Conservation (phyloP, 2,888 invertebrate genomes). For the Crioceris asparagi region DNA sequence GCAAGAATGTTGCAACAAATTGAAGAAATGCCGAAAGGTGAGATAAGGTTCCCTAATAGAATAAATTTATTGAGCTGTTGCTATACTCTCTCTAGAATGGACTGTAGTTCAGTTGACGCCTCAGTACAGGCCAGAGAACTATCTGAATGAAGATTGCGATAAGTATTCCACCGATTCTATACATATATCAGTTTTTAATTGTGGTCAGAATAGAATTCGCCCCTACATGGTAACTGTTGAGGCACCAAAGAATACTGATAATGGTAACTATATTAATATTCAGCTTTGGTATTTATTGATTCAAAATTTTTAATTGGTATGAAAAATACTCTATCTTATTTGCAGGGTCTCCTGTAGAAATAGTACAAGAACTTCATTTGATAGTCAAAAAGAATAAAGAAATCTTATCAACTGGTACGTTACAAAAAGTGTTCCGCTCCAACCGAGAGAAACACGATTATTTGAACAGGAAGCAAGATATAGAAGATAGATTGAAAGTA, state of each 20-base stretch:
- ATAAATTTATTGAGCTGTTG: too few species aligned
- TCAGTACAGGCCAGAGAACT: constrained; percentile 23
- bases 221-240: constrained; percentile 29
- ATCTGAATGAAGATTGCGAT: constrained; percentile 22
- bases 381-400: constrained; percentile 25
- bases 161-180: constrained; percentile 25
- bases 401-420: constrained; percentile 16
- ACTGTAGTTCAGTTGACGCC: constrained; percentile 49
- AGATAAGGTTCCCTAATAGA: too few species aligned
- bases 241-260: constrained; percentile 21
- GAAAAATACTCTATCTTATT: too few species aligned
- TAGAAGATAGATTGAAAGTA: constrained; percentile 23
- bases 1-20: constrained; percentile 25
- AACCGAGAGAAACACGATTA: constrained; percentile 22
- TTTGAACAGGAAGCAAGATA: constrained; percentile 13
- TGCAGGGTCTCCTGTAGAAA: constrained; percentile 17
- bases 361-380: constrained; percentile 25
- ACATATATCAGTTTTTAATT: constrained; percentile 31
- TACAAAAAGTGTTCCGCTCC: constrained; percentile 18
- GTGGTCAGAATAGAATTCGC: constrained; percentile 24
- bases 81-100: constrained; percentile 51
- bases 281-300: not conserved
- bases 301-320: too few species aligned
- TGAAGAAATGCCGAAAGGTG: constrained; percentile 34
- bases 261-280: constrained; percentile 11